phyloP scores from a whole-genome alignment of 1,140 invertebrate species.

The Aphelenchoides besseyi region DNA sequence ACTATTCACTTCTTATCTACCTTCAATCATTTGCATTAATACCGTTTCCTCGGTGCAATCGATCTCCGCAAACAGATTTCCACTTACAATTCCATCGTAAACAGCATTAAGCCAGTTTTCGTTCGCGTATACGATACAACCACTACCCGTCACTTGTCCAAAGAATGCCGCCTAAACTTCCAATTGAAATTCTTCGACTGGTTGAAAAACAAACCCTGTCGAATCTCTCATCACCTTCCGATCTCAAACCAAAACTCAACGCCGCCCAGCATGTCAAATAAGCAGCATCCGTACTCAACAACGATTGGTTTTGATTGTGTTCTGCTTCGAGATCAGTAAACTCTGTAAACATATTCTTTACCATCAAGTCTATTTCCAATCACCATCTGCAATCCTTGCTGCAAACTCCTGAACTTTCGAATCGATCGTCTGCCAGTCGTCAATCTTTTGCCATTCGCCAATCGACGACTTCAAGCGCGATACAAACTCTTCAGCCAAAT shows the following conservation, averaged over 20 bases:
- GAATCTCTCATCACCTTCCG: background rate
- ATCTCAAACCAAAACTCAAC: constrained; percentile 26
- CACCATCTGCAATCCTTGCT: constrained; percentile 13
- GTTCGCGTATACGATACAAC: constrained; percentile 20
- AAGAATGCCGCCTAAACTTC: background rate
- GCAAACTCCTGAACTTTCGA: constrained; percentile 20
- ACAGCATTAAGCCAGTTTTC: constrained; percentile 24
- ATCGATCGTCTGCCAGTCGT: constrained; percentile 13
- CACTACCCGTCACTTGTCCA: constrained; percentile 5
- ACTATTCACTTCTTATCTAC: constrained; percentile 6
- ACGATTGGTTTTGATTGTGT: constrained; percentile 17
- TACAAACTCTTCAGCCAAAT: constrained; percentile 17
- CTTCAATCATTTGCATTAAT: constrained; percentile 19
- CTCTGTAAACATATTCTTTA: constrained; percentile 10
- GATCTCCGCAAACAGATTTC: constrained; percentile 8
- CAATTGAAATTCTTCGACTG: background rate
- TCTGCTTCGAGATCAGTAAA: constrained; percentile 6
- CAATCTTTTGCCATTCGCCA: constrained; percentile 13
- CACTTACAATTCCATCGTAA: constrained; percentile 1
- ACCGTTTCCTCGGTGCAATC: background rate
- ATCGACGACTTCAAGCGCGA: background rate
- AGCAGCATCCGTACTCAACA: constrained; percentile 22
- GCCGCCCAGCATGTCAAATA: constrained; percentile 11
- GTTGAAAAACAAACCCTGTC: constrained; percentile 1
- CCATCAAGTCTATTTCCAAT: background rate